Evolutionary conservation across 2,888 invertebrate species (phyloP), one percentile per base, ranked within the genome.

Genomic region (Eumacrocentrus americanus): DNA sequence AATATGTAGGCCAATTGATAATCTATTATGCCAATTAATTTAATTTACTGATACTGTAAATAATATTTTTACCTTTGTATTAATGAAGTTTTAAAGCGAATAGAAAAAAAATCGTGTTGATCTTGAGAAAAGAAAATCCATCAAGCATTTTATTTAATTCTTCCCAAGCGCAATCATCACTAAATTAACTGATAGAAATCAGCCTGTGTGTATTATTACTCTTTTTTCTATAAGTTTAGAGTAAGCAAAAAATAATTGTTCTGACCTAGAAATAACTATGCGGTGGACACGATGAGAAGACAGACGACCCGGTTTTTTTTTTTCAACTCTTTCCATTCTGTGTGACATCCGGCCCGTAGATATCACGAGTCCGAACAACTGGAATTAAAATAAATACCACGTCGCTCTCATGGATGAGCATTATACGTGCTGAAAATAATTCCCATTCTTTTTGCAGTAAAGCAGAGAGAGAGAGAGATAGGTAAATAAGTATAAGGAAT

Each of bases 241-340:
- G 35, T 51, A 25, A 22, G 38, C 50, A 62, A 64, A 62, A 60
- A 47, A 42, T 50, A 63, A 63, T 55, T 35, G 40, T 60, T 56
- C 25, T 52, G 60, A 52, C 60, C 63, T 60, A 61, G 57, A 65
- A 59, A 63, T 37, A 11, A 50, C 50, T 47, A 23, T 53, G 29
- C 47, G 34, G 34, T 40, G 11, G 12, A 16, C 16, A 35, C 40
- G n/a, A n/a, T n/a, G 34, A 42, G 25, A 42, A 37, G 25, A 14
- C 38, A 47, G 29, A 16, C 46, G 59, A 60, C 54, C 60, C 50
- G 50, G 60, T 55, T 60, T 47, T 63, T 61, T 55, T 37, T 22
- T 50, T 48, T 58, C 47, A 52, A 38, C 40, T 52, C 40, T 52
- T 60, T 57, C 55, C 51, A 37, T 38, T 48, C 40, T 52, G 38